Evolutionary conservation across 2,113 vertebrate genomes (phyloP).

Genomic region (Clarias magur): DNA sequence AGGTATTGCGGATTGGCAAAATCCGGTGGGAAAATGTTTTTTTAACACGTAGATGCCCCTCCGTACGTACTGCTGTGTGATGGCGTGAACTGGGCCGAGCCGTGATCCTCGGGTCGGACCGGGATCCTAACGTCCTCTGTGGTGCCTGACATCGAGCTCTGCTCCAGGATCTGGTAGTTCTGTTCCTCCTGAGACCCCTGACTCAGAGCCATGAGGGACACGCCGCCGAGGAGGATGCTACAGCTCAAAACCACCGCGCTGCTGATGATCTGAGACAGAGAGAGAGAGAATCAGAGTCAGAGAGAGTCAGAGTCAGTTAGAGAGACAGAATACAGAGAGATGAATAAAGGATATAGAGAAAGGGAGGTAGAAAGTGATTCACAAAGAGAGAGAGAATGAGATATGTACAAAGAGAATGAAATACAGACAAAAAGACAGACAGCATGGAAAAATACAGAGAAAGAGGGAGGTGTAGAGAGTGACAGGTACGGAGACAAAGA

Average conservation of each 20-base stretch:
- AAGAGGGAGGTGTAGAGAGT: not conserved
- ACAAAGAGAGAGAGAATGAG: not conserved
- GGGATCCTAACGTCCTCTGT: constrained; percentile 66
- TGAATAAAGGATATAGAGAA: too few species aligned
- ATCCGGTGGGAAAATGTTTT: not conserved
- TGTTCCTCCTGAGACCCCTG: constrained; percentile 75
- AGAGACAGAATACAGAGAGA: not conserved
- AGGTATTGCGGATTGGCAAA: not conserved
- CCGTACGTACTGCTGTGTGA: constrained; percentile 58
- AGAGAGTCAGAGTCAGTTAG: not conserved
- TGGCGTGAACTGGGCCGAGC: not conserved
- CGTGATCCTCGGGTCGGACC: constrained; percentile 61
- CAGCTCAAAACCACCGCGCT: constrained; percentile 81
- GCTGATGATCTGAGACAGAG: constrained; percentile 79
- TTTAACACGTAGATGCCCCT: constrained; percentile 57
- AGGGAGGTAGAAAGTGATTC: not conserved
- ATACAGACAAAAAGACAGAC: not conserved
- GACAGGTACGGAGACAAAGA: not conserved
- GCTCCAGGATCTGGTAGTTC: constrained; percentile 81
- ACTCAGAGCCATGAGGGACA: constrained; percentile 91
- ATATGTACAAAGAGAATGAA: not conserved
- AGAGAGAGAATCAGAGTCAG: too few species aligned
- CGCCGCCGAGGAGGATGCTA: constrained; percentile 81
- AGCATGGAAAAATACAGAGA: not conserved
- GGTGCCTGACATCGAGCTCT: constrained; percentile 68